Conservation (phyloP, 2,888 invertebrate species). For the Allacma fusca region DNA sequence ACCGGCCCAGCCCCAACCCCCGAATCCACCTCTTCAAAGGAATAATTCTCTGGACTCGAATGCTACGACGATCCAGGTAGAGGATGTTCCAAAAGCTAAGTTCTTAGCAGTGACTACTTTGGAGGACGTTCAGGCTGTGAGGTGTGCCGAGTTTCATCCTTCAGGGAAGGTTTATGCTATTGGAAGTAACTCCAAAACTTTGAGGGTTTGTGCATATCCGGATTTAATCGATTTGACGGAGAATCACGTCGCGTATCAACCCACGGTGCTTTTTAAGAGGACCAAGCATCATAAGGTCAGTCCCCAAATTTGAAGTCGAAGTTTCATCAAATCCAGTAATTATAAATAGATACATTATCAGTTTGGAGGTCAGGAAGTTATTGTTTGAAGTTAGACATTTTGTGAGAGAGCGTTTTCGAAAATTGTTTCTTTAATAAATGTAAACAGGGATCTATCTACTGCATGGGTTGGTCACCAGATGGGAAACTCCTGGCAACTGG, state of each 20-base stretch:
- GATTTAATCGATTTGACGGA: slow-evolving; percentile 77
- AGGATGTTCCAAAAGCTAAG: slow-evolving; percentile 47
- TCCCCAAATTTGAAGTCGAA: no score
- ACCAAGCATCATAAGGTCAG: slow-evolving; percentile 89
- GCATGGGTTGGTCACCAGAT: slow-evolving; percentile 94
- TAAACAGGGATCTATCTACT: slow-evolving; percentile 94
- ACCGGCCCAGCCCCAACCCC: not conserved
- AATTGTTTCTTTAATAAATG: not conserved
- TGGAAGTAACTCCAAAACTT: slow-evolving; percentile 97
- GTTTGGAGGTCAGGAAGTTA: no score
- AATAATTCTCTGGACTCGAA: slow-evolving; percentile 37
- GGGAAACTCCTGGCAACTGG: slow-evolving; percentile 98
- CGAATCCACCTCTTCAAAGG: not conserved
- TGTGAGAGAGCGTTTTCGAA: not conserved
- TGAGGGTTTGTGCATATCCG: slow-evolving; percentile 95
- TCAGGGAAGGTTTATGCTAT: slow-evolving; percentile 94
- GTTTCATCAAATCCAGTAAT: no score
- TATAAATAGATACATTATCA: no score
- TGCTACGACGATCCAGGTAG: slow-evolving; percentile 24
- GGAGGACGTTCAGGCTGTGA: slow-evolving; percentile 95
- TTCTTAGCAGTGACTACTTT: slow-evolving; percentile 90
- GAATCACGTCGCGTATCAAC: slow-evolving; percentile 84
- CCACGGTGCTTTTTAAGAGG: slow-evolving; percentile 91
- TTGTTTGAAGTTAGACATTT: no score
- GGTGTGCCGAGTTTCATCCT: slow-evolving; percentile 98